Conservation (phyloP, 2,113 vertebrate species). For the Pteronura brasiliensis region DNA sequence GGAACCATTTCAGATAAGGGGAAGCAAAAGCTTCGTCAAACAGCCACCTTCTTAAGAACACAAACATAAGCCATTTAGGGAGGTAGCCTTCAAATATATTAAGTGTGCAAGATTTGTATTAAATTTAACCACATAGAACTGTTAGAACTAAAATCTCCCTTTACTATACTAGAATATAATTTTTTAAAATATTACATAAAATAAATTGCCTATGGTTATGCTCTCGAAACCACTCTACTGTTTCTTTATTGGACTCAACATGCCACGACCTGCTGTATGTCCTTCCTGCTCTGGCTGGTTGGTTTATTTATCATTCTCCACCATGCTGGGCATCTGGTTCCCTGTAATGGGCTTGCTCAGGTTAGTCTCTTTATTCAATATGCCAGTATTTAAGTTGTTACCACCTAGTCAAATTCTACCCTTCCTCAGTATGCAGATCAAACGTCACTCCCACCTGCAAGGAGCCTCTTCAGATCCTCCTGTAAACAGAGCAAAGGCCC, state of each 20-base stretch:
- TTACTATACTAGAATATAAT: background rate
- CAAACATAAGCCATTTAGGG: background rate
- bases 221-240: background rate
- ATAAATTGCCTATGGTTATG: background rate
- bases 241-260: background rate
- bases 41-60: background rate
- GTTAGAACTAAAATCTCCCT: background rate
- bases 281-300: background rate
- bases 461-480: background rate
- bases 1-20: background rate
- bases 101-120: background rate
- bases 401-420: background rate
- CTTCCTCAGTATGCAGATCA: background rate
- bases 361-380: background rate
- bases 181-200: background rate
- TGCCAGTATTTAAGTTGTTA: background rate
- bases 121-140: background rate
- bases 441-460: background rate
- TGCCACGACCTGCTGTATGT: background rate
- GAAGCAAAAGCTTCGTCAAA: background rate
- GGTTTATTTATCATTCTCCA: background rate
- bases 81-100: background rate
- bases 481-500: background rate
- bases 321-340: background rate
- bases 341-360: background rate